Base-by-base conservation (phyloP, 2,113 vertebrate genomes). In the Aegotheles bennettii region DNA sequence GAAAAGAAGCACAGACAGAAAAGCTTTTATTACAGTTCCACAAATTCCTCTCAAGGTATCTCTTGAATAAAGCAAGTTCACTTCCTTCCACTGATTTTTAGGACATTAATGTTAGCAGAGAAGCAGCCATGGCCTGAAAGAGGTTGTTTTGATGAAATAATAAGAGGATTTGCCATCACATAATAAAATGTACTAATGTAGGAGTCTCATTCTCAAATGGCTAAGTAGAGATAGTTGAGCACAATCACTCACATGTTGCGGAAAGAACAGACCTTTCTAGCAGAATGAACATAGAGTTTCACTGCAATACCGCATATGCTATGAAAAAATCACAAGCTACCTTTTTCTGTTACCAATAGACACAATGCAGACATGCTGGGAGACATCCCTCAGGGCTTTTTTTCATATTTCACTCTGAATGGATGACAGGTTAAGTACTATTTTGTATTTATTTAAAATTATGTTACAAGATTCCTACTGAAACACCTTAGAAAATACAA, bases 361-460 rank as follows among this genome's bases (percentile, higher is more conserved):
- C 59, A 95, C 42, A 75, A 81, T 63, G 42, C 74, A 80, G 84
- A 48, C 53, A 60, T 24, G 6, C 17, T 36, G 15, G 73, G 43
- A 90, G 42, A 91, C 71, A 95, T 71, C 68, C 68, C 57, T 80
- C 42, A 65, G 16, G 80, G 11, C 16, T 79, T 87, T 91, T 92
- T 83, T 93, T 93, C 23, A 9, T 35, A 81, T 82, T 95, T 86
- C 67, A 86, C 67, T 95, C 93, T 13, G 96, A 86, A 90, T 38
- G 42, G 38, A 20, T 76, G 69, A 91, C 57, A 88, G 26, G 45
- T 36, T 84, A 95, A 64, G 24, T 56, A 92, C 4, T 42, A 53
- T 60, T 93, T 94, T 35, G 11, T 60, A 61, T 93, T 93, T 94
- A 64, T 69, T 25, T 94, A 75, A 90, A 96, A 90, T 71, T 17